These are phyloP conservation scores for Lacerta agilis DNA, from an alignment of 2,797 vertebrate genomes.

Conservation along the genomic window DNA sequence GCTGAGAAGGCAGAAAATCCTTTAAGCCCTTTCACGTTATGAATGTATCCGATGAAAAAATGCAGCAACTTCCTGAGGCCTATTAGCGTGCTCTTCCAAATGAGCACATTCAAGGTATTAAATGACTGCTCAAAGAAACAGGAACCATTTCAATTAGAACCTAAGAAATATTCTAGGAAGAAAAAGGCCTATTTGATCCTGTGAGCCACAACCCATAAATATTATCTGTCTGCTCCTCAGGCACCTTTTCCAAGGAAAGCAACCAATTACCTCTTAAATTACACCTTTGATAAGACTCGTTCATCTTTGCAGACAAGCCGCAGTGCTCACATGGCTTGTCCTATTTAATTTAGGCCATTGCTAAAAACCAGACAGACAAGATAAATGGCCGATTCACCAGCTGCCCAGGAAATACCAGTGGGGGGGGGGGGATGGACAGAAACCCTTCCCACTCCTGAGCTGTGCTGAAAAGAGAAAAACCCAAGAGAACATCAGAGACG, in stretches of 20 bases:
- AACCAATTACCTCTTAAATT: constrained; percentile 27
- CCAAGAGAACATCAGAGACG: background rate
- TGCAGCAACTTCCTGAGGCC: constrained; percentile 35
- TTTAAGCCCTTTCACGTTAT: constrained; percentile 30
- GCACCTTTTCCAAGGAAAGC: constrained; percentile 22
- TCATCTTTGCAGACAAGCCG: background rate
- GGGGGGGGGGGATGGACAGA: too few relatives aligned
- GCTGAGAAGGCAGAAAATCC: constrained; percentile 44
- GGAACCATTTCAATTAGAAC: constrained; percentile 22
- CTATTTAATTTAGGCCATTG: background rate
- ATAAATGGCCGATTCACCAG: background rate
- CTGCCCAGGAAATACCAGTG: background rate
- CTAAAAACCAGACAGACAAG: background rate
- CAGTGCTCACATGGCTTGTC: background rate
- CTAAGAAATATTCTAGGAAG: constrained; percentile 28
- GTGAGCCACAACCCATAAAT: background rate
- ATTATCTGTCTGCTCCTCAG: background rate
- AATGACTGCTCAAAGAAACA: constrained; percentile 26
- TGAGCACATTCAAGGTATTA: constrained; percentile 16
- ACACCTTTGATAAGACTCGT: background rate
- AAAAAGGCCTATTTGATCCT: constrained; percentile 14
- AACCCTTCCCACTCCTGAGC: background rate
- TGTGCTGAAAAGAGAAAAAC: background rate
- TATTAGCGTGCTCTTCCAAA: background rate
- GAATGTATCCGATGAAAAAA: constrained; percentile 42